A percentile compares a stretch with the other conserved stretches of the same genome.
Evolutionary conservation across 1,140 invertebrate species (phyloP).

Genomic region (Orchestia grillus): DNA sequence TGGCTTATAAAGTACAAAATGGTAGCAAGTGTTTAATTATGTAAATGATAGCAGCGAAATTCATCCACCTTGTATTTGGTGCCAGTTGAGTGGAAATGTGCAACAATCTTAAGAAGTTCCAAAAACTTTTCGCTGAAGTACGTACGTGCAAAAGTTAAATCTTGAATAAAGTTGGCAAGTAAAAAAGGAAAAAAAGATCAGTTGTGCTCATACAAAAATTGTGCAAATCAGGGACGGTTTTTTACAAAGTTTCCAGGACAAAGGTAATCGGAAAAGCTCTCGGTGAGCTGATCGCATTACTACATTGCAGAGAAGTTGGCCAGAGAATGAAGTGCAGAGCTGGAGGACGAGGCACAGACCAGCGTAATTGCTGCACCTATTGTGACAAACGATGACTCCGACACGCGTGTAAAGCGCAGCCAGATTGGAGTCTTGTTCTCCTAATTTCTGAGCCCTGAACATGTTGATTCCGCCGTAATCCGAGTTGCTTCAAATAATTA

Average conservation of each 20-base stretch:
- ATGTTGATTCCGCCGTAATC: not conserved
- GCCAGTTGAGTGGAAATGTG: too few species aligned
- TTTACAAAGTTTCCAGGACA: not conserved
- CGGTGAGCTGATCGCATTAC: not conserved
- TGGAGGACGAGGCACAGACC: not conserved
- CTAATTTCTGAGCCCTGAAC: not conserved
- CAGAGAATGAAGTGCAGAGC: not conserved
- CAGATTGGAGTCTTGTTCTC: conserved; percentile 7
- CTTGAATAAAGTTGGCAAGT: too few species aligned
- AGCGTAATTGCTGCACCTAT: not conserved
- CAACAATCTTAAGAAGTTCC: too few species aligned
- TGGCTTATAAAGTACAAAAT: too few species aligned
- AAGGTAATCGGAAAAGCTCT: not conserved
- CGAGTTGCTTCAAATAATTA: conserved; percentile 9
- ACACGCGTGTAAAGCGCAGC: not conserved
- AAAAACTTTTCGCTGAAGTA: too few species aligned
- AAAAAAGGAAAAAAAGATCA: not conserved
- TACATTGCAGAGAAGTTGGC: not conserved
- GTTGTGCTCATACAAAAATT: not conserved
- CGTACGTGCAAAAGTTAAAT: too few species aligned
- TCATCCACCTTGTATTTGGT: too few species aligned
- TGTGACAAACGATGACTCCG: not conserved
- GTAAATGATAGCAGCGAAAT: too few species aligned
- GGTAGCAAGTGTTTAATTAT: too few species aligned
- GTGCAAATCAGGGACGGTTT: not conserved